phyloP scores from a whole-genome alignment of 2,797 vertebrate species.

The Sebastiscus albofasciatus region DNA sequence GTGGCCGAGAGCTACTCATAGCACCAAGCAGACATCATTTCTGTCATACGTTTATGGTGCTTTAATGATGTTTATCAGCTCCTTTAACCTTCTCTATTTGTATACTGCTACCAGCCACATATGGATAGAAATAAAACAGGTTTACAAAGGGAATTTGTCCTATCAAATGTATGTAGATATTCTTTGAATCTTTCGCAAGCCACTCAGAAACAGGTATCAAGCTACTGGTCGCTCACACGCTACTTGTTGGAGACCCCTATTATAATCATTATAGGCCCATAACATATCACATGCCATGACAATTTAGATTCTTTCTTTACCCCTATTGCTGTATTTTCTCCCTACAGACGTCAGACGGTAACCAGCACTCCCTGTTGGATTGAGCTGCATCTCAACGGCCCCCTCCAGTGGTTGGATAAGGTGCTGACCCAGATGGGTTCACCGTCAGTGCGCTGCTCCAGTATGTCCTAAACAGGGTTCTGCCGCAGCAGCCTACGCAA shows the following conservation, averaged over 20 bases:
- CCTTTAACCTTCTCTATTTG: too few species aligned
- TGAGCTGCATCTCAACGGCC: constrained; percentile 97
- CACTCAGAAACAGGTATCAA: too few species aligned
- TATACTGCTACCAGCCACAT: too few species aligned
- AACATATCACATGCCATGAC: not conserved
- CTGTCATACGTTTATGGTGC: too few species aligned
- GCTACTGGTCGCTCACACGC: too few species aligned
- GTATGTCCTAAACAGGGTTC: constrained; percentile 91
- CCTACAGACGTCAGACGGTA: constrained; percentile 92
- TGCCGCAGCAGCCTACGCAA: constrained; percentile 33
- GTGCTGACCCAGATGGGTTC: constrained; percentile 99
- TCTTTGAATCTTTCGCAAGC: too few species aligned
- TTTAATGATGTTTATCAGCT: too few species aligned
- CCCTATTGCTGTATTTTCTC: constrained; percentile 14
- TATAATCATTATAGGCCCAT: not conserved
- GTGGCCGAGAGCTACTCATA: too few species aligned
- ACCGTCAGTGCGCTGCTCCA: constrained; percentile 97
- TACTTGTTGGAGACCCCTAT: not conserved
- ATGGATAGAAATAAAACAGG: too few species aligned
- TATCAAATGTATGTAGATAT: not conserved
- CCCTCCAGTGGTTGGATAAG: constrained; percentile 98
- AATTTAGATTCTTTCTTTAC: not conserved
- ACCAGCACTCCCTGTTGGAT: constrained; percentile 99
- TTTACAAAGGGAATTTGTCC: too few species aligned
- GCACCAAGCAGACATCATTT: too few species aligned